Evolutionary conservation across 2,888 invertebrate species (phyloP), one percentile per base, ranked within the genome.

Genomic region (Arge pagana): DNA sequence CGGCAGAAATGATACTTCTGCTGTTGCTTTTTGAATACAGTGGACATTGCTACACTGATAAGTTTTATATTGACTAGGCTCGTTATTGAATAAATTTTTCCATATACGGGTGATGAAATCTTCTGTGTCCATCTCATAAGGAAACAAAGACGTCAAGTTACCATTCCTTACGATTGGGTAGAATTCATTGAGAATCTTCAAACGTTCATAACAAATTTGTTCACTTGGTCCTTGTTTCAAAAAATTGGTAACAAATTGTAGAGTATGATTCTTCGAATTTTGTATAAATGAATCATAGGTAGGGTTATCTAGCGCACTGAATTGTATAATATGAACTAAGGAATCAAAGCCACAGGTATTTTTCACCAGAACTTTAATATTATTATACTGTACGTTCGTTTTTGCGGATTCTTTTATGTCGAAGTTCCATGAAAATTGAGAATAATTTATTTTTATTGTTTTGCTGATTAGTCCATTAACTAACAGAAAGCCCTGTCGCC

Each of bases 311-410:
- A 48, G 23, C 13, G 52, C 52, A 15, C 36, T 21, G 23, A 37
- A 52, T 13, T 45, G 31, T 19, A 52, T 24, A 23, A 52, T 52
- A 16, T 48, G 40, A n/a, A 45, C 36, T 1, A 48, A 23, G 39
- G 37, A 15, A 31, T 52, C 52, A 31, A 52, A 48, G 26, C 45
- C 45, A 40, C 52, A 52, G 7, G 52, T 52, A 18, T 52, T 30
- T 8, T 37, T 26, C 15, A 52, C 52, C 7, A 21, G 18, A 36
- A 52, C 45, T 39, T 28, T 37, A 35, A 36, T 48, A 36, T 41
- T 11, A 18, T 3, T 16, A 28, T 16, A 42, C 31, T 42, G 19
- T 6, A 42, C n/a, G 28, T 31, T 21, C 6, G 28, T 19, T 13
- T 11, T 28, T 28, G 4, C 31, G 10, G 30, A 42, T 31, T 42